Conservation (phyloP, 2,113 vertebrate genomes). For the Rissa tridactyla region DNA sequence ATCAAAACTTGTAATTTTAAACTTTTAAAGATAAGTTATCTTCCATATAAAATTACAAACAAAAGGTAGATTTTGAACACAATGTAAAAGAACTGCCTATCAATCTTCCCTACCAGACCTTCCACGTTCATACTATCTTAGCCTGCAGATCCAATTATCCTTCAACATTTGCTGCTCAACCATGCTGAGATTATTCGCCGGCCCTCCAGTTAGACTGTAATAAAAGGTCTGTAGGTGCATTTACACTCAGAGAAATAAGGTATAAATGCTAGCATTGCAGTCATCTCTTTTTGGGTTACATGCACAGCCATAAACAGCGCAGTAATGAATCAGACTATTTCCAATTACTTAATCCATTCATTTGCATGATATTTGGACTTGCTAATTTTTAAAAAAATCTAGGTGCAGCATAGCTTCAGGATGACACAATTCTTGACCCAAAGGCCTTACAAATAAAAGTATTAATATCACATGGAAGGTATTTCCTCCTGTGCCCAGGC, state of each 20-base stretch:
- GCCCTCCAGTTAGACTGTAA: slow-evolving; percentile 71
- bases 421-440: not conserved
- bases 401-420: not conserved
- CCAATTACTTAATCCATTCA: not conserved
- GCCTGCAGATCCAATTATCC: slow-evolving; percentile 74
- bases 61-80: slow-evolving; percentile 38
- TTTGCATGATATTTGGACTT: not conserved
- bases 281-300: slow-evolving; percentile 37
- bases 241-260: slow-evolving; percentile 55
- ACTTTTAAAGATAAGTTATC: slow-evolving; percentile 23
- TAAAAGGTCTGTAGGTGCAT: slow-evolving; percentile 64
- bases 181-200: slow-evolving; percentile 69
- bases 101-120: slow-evolving; percentile 52
- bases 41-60: slow-evolving; percentile 33
- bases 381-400: not conserved
- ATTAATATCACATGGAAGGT: not conserved
- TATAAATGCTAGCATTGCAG: slow-evolving; percentile 36
- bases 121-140: slow-evolving; percentile 51
- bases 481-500: not conserved
- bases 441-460: not conserved
- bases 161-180: slow-evolving; percentile 73
- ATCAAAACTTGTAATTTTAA: slow-evolving; percentile 19
- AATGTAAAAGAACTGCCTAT: slow-evolving; percentile 54
- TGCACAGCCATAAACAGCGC: not conserved
- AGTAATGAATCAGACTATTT: not conserved